Base-by-base conservation (phyloP, 2,113 vertebrate genomes). In the Varanus salvator region DNA sequence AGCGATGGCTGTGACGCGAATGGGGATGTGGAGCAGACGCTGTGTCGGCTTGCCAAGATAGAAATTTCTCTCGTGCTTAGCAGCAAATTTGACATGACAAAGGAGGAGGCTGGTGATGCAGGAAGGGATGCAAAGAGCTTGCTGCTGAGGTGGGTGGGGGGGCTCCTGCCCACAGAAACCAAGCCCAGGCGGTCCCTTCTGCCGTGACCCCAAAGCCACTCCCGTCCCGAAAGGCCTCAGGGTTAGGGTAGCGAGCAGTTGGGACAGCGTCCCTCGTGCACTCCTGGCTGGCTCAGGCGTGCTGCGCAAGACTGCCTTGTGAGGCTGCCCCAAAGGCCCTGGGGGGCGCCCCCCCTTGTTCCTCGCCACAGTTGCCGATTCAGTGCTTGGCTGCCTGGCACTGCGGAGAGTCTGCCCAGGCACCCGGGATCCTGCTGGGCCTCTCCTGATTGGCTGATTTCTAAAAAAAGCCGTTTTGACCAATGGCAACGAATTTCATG, bases 41-140 rank as follows among this genome's bases (percentile, higher is more conserved):
- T 96, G 72, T 84, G 94, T 91, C 95, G 95, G 89, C 97, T 97
- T 88, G 91, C 94, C 85, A 98, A 97, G 82, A 95, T 93, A 8
- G 99, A 99, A 90, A 96, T 99, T 68, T 99, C 99, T 84, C 97
- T 99, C 91, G 98, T 96, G 0, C 98, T 99, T 75, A 97, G 97
- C 31, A 97, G 95, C 96, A 99, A 98, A 91, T 97, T 98, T 31
- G 97, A 98, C 50, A 66, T 97, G 66, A 97, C 96, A 0, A 96
- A 69, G 0, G 94, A 95, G 8, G 93, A 93, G 0, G 57, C 92
- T 0, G 97, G 98, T 1, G 94, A 98, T 2, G 94, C 97, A 1
- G 93, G 97, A 21, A 92, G 91, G 0, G 97, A 96, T 0, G 48
- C 85, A 0, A 96, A 72, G 88, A 98, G 97, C 71, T 96, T 99